Evolutionary conservation across 2,888 invertebrate genomes (phyloP), one percentile per base, ranked within the genome.

Genomic region (Drosophila rubida): DNA sequence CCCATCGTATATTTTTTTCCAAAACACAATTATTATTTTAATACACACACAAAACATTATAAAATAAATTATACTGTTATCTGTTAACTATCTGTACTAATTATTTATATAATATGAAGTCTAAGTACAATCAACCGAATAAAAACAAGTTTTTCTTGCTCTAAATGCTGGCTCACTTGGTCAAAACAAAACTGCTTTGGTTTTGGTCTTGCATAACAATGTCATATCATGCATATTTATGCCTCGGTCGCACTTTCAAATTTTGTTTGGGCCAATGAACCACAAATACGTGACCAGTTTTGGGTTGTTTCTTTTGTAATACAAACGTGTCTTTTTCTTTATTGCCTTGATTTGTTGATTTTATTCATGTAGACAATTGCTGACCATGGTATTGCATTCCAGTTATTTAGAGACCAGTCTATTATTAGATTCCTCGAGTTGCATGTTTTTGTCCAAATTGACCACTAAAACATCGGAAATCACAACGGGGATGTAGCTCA

Each of bases 401-500:
- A 67, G 13, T 35, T 22, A 32, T 30, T 39, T 35, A 0, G 2
- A 53, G 11, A 4, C 27, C 35, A 48, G 23, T 1, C 8, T 61
- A 61, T 66, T 55, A 49, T 25, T 49, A 60, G 27, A 30, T 35
- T 13, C 7, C 1, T 1, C 30, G 0, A 19, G 9, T 6, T 44
- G 13, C 9, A 30, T 11, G 1, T 44, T 32, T 37, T 54, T 35
- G 1, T 44, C 2, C 4, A 32, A 81, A 22, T 13, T 44, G 22
- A 6, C 39, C 22, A 45, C 45, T 4, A n/a, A n/a, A 41, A 4
- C 0, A 0, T 0, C 9, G 0, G 0, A 4, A 1, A 4, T 35
- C 13, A 39, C 0, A 39, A 70, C 50, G 90, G 89, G 89, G 88
- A 86, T 87, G 86, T 87, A 89, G 89, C 89, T 89, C 88, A 89